Percentiles rank a stretch among this genome's conserved stretches.
Evolutionary conservation across 2,113 vertebrate genomes (phyloP).

Genomic region (Campylomormyrus numenius): DNA sequence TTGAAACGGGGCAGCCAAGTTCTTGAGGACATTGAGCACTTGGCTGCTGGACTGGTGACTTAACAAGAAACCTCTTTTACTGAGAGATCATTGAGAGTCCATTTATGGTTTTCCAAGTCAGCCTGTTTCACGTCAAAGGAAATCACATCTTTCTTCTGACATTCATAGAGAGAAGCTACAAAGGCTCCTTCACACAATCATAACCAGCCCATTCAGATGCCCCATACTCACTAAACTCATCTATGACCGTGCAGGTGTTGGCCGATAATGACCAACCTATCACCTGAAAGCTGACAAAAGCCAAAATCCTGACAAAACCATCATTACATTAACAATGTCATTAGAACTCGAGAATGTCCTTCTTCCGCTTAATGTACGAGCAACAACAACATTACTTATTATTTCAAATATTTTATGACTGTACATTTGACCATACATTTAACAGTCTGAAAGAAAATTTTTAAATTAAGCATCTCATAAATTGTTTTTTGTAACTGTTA

Average conservation of each 20-base stretch:
- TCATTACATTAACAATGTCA: background rate
- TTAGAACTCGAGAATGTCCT: background rate
- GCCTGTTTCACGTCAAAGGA: background rate
- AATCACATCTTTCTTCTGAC: background rate
- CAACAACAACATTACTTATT: background rate
- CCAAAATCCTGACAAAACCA: background rate
- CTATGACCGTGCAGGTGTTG: background rate
- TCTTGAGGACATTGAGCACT: background rate
- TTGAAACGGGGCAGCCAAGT: background rate
- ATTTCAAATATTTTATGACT: background rate
- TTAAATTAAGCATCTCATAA: too few species aligned
- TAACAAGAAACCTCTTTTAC: background rate
- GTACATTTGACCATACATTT: background rate
- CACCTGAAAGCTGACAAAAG: background rate
- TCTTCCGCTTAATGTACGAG: background rate
- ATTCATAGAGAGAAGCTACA: background rate
- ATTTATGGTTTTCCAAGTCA: background rate
- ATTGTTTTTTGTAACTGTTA: background rate
- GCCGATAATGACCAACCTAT: background rate
- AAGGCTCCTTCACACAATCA: background rate
- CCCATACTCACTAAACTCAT: background rate
- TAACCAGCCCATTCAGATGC: background rate
- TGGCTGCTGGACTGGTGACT: background rate
- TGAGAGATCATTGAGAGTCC: background rate
- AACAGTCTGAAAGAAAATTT: too few species aligned